Conservation (phyloP, 2,113 vertebrate species). For the Campylorhamphus procurvoides region DNA sequence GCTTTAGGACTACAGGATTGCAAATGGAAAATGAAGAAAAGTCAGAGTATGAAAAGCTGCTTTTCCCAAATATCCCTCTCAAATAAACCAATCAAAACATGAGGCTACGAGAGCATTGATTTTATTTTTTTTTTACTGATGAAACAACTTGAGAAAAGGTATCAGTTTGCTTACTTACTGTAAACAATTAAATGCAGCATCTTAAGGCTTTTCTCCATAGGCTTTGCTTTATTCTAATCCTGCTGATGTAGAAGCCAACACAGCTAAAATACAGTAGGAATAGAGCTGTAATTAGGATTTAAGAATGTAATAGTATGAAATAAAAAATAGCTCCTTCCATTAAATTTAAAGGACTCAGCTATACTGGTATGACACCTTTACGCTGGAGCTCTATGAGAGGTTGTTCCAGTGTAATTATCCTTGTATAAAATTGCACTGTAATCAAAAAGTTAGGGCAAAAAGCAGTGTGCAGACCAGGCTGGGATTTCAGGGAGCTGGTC, state of each 20-base stretch:
- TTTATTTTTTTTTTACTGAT: background rate
- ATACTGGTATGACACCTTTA: background rate
- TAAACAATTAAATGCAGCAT: background rate
- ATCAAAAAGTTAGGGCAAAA: slow-evolving; percentile 49
- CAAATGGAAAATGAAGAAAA: background rate
- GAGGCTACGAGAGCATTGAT: background rate
- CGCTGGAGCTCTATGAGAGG: background rate
- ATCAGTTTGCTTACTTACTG: background rate
- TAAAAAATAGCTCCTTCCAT: background rate
- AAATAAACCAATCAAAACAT: background rate
- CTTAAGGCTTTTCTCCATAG: background rate
- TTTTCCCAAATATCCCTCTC: background rate
- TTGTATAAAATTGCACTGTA: slow-evolving; percentile 2
- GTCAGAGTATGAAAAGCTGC: background rate
- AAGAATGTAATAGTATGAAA: background rate
- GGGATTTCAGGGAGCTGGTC: slow-evolving; percentile 30
- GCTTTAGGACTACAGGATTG: background rate
- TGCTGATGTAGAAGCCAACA: background rate
- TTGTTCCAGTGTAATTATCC: slow-evolving; percentile 7
- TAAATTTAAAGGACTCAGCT: background rate
- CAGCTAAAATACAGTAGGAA: background rate
- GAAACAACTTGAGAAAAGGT: background rate
- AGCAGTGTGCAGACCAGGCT: slow-evolving; percentile 2
- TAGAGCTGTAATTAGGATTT: slow-evolving; percentile 23
- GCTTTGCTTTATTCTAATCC: background rate